Percentiles rank a stretch among this genome's conserved stretches.
These are phyloP conservation scores for Diachasmimorpha longicaudata DNA, from an alignment of 1,140 invertebrate genomes.

Conservation along the genomic window DNA sequence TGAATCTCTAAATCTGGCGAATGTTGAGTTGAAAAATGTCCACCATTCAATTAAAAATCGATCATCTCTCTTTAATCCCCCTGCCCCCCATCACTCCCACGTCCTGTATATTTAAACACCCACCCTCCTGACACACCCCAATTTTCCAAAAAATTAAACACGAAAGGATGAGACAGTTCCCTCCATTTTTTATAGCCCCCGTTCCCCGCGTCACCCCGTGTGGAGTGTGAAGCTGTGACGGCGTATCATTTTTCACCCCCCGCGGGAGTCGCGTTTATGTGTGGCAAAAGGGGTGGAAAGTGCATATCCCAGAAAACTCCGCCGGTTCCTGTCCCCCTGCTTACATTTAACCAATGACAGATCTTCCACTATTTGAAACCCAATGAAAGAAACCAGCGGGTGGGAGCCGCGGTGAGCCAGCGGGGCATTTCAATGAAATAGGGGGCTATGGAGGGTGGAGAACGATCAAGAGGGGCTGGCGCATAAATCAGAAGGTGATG, in stretches of 20 bases:
- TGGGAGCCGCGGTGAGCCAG: neutral
- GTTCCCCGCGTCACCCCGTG: too few relatives aligned
- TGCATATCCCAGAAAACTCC: neutral
- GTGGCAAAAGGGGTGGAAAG: neutral
- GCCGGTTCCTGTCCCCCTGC: neutral
- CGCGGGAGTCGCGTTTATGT: neutral
- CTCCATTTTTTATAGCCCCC: neutral
- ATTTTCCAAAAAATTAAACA: neutral
- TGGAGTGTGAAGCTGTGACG: neutral
- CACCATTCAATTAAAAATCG: too few relatives aligned
- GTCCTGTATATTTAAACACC: too few relatives aligned
- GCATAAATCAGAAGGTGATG: constrained; percentile 14
- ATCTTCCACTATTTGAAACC: neutral
- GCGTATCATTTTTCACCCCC: neutral
- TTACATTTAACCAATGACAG: neutral
- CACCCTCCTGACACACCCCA: neutral
- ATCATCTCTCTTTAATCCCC: too few relatives aligned
- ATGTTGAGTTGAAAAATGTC: too few relatives aligned
- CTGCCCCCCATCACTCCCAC: too few relatives aligned
- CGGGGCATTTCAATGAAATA: neutral
- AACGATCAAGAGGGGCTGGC: neutral
- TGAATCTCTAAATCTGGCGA: too few relatives aligned
- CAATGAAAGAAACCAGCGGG: constrained; percentile 5
- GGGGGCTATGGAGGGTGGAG: neutral
- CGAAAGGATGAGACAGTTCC: neutral